These are phyloP conservation scores for Pandemis cinnamomeana DNA, from an alignment of 2,888 invertebrate species.

Conservation along the genomic window DNA sequence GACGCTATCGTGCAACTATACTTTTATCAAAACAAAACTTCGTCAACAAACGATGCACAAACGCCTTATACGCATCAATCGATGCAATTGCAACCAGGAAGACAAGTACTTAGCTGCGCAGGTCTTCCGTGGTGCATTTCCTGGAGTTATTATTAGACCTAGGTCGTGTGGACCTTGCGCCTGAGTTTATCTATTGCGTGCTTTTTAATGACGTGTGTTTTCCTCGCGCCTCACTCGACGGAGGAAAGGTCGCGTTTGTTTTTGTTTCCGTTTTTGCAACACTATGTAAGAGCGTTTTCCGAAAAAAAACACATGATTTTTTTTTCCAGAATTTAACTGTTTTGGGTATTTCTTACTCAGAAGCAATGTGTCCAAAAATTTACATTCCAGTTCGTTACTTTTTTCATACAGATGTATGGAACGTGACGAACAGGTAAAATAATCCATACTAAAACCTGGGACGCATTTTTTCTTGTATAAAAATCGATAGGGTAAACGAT, in stretches of 20 bases:
- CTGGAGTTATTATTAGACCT: conserved; percentile 43
- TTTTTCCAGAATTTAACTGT: too few relatives aligned
- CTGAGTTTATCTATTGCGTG: conserved; percentile 6
- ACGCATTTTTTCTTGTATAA: too few relatives aligned
- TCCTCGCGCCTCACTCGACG: neutral
- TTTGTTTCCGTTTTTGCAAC: neutral
- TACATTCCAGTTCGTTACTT: too few relatives aligned
- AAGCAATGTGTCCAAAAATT: too few relatives aligned
- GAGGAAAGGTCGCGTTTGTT: neutral
- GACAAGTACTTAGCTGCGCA: neutral
- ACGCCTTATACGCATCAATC: conserved; percentile 15
- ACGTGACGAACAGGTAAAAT: too few relatives aligned
- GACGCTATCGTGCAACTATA: too few relatives aligned
- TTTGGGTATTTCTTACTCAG: too few relatives aligned
- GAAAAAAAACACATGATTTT: too few relatives aligned
- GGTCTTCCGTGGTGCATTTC: conserved; percentile 56
- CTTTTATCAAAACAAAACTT: neutral
- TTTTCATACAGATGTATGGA: too few relatives aligned
- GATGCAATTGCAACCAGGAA: conserved; percentile 30
- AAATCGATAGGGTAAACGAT: too few relatives aligned
- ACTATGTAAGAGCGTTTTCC: too few relatives aligned
- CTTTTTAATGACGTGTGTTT: conserved; percentile 11
- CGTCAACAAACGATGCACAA: conserved; percentile 10
- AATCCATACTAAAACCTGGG: too few relatives aligned
- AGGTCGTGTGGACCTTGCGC: conserved; percentile 30